Base-by-base conservation (phyloP, 1,140 invertebrate species). In the Eumeta japonica region DNA sequence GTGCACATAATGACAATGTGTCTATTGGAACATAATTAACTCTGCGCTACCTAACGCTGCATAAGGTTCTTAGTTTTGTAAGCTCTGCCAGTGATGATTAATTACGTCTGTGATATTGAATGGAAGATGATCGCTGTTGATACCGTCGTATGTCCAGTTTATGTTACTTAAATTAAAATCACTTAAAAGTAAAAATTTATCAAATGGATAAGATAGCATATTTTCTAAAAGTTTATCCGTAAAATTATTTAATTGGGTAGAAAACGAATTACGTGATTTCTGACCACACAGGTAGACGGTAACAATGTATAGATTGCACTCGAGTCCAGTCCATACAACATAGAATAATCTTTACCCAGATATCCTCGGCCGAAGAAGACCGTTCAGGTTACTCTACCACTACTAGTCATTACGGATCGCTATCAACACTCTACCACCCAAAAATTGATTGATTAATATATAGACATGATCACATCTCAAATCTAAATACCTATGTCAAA, bases 381-480 rank as follows among this genome's bases (percentile, higher is more conserved):
- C 35, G 35, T 29, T 11, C 16, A 3, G 39, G 34, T 24, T 38
- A 28, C 9, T 36, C 33, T 5, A 11, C 29, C 16, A 37, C 37
- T 11, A 10, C 2, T 20, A 45, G 10, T 44, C 37, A 15, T 18
- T 35, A 11, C 42, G 32, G 9, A 18, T 32, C 9, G 48, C 48
- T 10, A 53, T 41, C 27, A 39, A 10, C 1, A 44, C 46, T 17
- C 50, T 46, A 10, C 50, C 47, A 2, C 45, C 44, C 5, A 16
- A 15, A 9, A 28, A 15, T 14, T 48, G 43, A 0, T 46, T 39
- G n/a, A 45, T 45, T 0, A 2, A 10, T 7, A 10, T 19, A 19
- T 41, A 48, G 43, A 51, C 43, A 2, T 48, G 37, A 15, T 47
- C 47, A 2, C 50, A 41, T 2, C 50, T 46, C 32, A 37, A 46